Evolutionary conservation across 2,888 invertebrate species (phyloP), one percentile per base, ranked within the genome.

Genomic region (Lobophora halterata): DNA sequence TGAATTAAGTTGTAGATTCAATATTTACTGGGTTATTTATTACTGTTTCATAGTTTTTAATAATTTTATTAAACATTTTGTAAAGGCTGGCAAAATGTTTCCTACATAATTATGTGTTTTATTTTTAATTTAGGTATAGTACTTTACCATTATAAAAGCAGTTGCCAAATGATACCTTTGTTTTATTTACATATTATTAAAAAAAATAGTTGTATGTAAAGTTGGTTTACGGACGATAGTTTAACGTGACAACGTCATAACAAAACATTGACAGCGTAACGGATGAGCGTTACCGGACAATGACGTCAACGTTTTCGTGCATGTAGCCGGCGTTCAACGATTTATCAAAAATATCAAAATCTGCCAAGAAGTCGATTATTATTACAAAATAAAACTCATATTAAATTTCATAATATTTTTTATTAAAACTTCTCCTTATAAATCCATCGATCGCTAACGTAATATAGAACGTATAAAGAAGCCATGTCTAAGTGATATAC

Each of bases 361-460:
- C 3, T 3, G 5, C 5, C 5, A 14, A 3, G 5, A 14, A 14
- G 5, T 52, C 2, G 3, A 16, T 8, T 20, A 10, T 3, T 8
- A 32, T 5, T 11, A 8, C 43, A 49, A 65, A 70, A 65, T 61
- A 61, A 66, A 58, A 58, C 53, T 50, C 46, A 46, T 33, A 46
- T 29, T 53, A 63, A 76, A 75, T 82, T 83, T 82, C 69, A 72
- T 78, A 74, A 68, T 74, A 71, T 80, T 82, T 85, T 85, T 85
- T 79, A 82, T 85, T 82, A 82, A 85, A 86, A 79, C 78, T 83
- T 85, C 79, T 83, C 76, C 83, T 81, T 83, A 85, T 77, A 85
- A 86, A 85, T 85, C 82, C 85, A 83, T 83, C 78, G 85, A 81
- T 78, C 70, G 81, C 82, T 83, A 86, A 85, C 80, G 76, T 80